Conservation (phyloP, 2,113 vertebrate species). For the Echinops telfairi region DNA sequence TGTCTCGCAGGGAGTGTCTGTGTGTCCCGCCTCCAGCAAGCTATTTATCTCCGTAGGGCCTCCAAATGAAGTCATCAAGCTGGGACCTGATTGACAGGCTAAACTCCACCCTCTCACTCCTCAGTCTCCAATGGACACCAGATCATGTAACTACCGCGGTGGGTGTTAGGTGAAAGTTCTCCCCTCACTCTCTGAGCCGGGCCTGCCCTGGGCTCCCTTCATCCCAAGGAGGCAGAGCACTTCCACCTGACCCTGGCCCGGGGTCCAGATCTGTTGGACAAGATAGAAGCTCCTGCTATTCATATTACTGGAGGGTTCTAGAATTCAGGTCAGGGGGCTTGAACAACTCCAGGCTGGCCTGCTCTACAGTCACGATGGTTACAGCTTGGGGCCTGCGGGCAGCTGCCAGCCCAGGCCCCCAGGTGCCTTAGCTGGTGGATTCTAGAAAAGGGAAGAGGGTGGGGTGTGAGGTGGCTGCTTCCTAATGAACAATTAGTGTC, state of each 20-base stretch:
- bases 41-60: no score
- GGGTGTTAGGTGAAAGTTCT: rapidly evolving
- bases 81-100: no score
- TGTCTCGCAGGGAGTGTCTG: no score
- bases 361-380: not conserved
- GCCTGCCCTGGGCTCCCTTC: not conserved
- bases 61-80: no score
- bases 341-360: rapidly evolving
- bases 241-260: not conserved
- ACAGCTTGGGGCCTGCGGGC: not conserved
- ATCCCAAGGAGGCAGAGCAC: not conserved
- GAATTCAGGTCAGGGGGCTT: not conserved
- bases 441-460: slow-evolving; percentile 45
- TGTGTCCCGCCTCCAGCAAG: no score
- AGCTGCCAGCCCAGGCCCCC: not conserved
- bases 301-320: not conserved
- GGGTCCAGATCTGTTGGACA: not conserved
- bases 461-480: slow-evolving; percentile 67
- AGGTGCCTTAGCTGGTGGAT: not conserved
- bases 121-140: no score
- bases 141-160: not conserved
- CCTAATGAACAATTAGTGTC: slow-evolving; percentile 89
- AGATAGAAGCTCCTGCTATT: not conserved
- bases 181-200: not conserved
- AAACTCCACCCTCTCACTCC: no score